phyloP scores from a whole-genome alignment of 1,140 invertebrate genomes.

The Papilio polyxenes region DNA sequence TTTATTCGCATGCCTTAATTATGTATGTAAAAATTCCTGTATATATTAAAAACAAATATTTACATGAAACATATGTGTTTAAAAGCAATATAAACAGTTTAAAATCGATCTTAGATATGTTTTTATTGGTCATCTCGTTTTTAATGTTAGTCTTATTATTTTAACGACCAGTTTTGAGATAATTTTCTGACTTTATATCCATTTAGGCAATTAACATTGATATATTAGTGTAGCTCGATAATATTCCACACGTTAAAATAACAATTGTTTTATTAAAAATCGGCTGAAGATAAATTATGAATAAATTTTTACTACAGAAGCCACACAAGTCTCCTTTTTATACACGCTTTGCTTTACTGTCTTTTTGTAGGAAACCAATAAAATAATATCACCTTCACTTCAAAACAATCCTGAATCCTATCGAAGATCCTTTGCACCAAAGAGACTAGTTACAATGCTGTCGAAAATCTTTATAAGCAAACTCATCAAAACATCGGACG shows the following conservation, averaged over 20 bases:
- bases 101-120: slow-evolving; percentile 18
- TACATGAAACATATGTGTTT: slow-evolving; percentile 24
- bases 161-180: slow-evolving; percentile 35
- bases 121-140: slow-evolving; percentile 27
- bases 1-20: slow-evolving; percentile 34
- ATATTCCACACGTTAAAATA: background rate
- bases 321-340: background rate
- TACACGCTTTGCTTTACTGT: background rate
- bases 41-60: slow-evolving; percentile 30
- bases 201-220: slow-evolving; percentile 10
- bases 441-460: background rate
- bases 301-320: background rate
- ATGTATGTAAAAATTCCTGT: slow-evolving; percentile 22
- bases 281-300: background rate
- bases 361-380: background rate
- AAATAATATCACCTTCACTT: too few species aligned
- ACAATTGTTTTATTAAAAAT: background rate
- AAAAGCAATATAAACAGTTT: slow-evolving; percentile 35
- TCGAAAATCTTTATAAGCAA: background rate
- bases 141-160: slow-evolving; percentile 15
- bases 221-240: background rate
- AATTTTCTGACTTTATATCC: slow-evolving; percentile 28
- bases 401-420: too few species aligned
- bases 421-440: background rate
- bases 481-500: background rate